phyloP scores from a whole-genome alignment of 2,113 vertebrate genomes.

The Willisornis vidua region DNA sequence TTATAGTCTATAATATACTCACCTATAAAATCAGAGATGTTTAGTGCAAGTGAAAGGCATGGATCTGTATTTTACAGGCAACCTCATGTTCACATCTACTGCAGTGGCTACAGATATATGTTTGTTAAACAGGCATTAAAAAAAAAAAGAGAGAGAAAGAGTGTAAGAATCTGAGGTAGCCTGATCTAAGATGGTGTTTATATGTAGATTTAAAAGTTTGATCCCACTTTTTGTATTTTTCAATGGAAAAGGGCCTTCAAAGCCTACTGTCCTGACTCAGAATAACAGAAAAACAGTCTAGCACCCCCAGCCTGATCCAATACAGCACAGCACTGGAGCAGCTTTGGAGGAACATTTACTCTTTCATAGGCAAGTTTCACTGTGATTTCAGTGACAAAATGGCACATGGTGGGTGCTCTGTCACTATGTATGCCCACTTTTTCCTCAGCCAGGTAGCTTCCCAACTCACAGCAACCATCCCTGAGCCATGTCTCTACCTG shows the following conservation, averaged over 20 bases:
- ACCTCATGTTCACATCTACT: neutral
- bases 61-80: neutral
- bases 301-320: neutral
- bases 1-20: neutral
- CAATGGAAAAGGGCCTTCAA: neutral
- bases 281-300: neutral
- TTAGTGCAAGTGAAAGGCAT: neutral
- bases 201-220: neutral
- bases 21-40: neutral
- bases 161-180: neutral
- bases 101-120: neutral
- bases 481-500: neutral
- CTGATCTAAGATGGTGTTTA: neutral
- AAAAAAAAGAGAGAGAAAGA: neutral
- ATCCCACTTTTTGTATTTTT: neutral
- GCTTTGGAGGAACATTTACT: neutral
- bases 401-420: neutral
- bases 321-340: neutral
- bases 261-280: neutral
- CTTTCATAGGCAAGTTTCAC: neutral
- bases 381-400: neutral
- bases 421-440: fast-evolving
- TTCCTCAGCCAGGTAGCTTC: neutral
- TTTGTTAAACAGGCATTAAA: neutral
- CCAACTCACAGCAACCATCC: fast-evolving